phyloP scores from a whole-genome alignment of 2,113 vertebrate species.

The Leucoraja erinaceus region DNA sequence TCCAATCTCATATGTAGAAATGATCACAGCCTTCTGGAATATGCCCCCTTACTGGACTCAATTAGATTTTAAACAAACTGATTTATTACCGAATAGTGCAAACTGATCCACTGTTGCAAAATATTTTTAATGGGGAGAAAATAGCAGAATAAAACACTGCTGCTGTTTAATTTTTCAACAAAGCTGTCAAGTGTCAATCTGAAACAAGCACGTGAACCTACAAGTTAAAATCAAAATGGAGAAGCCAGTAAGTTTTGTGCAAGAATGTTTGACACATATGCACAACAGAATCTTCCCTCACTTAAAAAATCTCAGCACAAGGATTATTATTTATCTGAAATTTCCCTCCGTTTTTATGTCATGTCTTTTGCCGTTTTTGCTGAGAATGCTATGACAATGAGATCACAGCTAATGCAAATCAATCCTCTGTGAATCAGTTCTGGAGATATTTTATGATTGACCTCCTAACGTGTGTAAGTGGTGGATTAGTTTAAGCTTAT shows the following conservation, averaged over 20 bases:
- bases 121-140: background rate
- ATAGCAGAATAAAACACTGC: background rate
- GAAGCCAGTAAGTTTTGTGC: background rate
- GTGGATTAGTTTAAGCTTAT: background rate
- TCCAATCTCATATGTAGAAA: conserved; percentile 1
- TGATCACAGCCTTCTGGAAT: conserved; percentile 9
- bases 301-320: background rate
- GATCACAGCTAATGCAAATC: background rate
- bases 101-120: background rate
- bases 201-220: background rate
- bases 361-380: background rate
- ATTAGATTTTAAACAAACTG: conserved; percentile 18
- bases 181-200: background rate
- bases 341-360: background rate
- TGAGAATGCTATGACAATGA: background rate
- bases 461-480: background rate
- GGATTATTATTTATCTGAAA: background rate
- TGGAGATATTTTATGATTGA: background rate
- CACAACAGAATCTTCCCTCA: background rate
- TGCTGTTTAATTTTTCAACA: conserved; percentile 22
- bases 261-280: background rate
- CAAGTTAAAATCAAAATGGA: background rate
- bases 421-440: conserved; percentile 4
- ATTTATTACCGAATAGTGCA: conserved; percentile 5
- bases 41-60: conserved; percentile 13